These are phyloP conservation scores for Brachypalpus laphriformis DNA, from an alignment of 2,888 invertebrate species.

Conservation along the genomic window DNA sequence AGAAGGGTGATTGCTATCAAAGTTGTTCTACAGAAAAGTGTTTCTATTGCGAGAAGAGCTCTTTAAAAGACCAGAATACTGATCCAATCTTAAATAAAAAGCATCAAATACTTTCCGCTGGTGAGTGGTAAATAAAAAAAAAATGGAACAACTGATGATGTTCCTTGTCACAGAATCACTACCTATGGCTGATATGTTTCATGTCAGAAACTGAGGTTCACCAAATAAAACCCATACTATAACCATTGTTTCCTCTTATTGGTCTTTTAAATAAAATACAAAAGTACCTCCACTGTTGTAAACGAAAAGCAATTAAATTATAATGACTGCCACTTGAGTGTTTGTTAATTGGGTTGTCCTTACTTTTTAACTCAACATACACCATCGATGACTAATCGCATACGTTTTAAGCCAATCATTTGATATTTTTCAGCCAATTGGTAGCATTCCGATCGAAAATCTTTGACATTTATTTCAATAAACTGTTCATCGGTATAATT, in stretches of 20 bases:
- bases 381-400: slow-evolving; percentile 17
- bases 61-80: no score
- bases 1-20: no score
- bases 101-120: no score
- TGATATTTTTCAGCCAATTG: no score
- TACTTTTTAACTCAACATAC: slow-evolving; percentile 7
- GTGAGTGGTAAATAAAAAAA: no score
- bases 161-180: no score
- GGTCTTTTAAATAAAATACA: neutral
- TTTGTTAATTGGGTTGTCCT: slow-evolving; percentile 29
- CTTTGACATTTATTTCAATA: neutral
- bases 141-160: no score
- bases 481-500: neutral
- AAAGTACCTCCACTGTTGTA: neutral
- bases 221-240: neutral
- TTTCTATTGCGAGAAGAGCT: no score
- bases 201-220: no score
- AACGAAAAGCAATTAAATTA: slow-evolving; percentile 31
- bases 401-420: slow-evolving; percentile 8
- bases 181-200: no score
- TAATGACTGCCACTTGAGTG: slow-evolving; percentile 27
- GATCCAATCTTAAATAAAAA: no score
- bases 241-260: neutral
- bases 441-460: neutral
- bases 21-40: no score